phyloP scores from a whole-genome alignment of 2,888 invertebrate species.

The Antitype chi region DNA sequence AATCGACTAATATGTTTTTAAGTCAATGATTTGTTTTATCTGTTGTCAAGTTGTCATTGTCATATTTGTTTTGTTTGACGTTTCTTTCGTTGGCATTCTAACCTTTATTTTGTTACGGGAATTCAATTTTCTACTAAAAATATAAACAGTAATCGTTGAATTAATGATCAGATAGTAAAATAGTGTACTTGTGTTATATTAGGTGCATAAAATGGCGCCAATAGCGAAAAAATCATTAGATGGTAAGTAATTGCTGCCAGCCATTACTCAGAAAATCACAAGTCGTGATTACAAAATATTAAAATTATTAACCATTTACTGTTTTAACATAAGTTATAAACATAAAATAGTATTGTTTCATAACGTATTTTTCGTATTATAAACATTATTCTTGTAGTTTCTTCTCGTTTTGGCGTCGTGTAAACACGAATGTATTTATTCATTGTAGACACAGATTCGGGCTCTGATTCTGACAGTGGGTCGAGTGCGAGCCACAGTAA shows the following conservation, averaged over 20 bases:
- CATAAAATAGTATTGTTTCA: not conserved
- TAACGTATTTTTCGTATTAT: not conserved
- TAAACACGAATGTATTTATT: slow-evolving; percentile 26
- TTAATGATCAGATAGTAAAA: slow-evolving; percentile 4
- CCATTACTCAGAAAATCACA: not conserved
- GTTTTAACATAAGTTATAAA: not conserved
- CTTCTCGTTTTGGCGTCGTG: not conserved
- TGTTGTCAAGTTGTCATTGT: not conserved
- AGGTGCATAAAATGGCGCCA: slow-evolving; percentile 73
- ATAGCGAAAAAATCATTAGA: slow-evolving; percentile 66
- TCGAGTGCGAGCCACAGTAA: slow-evolving; percentile 86
- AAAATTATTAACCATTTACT: not conserved
- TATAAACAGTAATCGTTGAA: not conserved
- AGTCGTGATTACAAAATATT: not conserved
- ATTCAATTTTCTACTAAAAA: slow-evolving; percentile 10
- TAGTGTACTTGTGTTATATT: not conserved
- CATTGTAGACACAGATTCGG: slow-evolving; percentile 84
- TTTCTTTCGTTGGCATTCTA: slow-evolving; percentile 48
- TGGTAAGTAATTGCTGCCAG: slow-evolving; percentile 66
- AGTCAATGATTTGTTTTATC: not conserved
- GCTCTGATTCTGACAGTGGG: slow-evolving; percentile 88
- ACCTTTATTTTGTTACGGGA: slow-evolving; percentile 44
- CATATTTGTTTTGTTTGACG: slow-evolving; percentile 29
- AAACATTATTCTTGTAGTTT: not conserved
- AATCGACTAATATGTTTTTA: slow-evolving; percentile 20